A percentile compares a stretch with the other conserved stretches of the same genome.
Conservation (phyloP, 2,797 vertebrate genomes). For the Centropyge bicolor region DNA sequence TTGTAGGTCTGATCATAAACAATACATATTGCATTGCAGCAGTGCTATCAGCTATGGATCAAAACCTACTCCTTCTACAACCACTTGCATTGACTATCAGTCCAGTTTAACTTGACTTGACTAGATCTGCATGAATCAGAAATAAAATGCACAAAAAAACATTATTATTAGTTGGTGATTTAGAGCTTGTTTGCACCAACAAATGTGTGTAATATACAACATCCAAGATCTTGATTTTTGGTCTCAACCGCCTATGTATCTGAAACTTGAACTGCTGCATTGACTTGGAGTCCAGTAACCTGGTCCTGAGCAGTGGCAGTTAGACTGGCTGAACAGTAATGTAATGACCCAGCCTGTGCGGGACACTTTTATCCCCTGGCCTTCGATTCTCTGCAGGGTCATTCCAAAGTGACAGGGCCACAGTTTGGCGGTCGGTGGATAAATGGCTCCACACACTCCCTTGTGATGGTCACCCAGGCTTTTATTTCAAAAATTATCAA, state of each 20-base stretch:
- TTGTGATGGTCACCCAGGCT: conserved; percentile 41
- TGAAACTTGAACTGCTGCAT: conserved; percentile 26
- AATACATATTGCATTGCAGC: too few species aligned
- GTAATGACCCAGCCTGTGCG: conserved; percentile 23
- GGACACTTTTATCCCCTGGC: conserved; percentile 17
- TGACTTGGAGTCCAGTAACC: conserved; percentile 25
- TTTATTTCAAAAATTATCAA: conserved; percentile 57
- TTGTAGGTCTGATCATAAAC: not conserved
- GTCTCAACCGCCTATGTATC: not conserved
- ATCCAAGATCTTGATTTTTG: not conserved
- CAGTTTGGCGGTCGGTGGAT: conserved; percentile 25
- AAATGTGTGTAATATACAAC: not conserved
- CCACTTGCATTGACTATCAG: not conserved
- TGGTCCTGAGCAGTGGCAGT: conserved; percentile 17
- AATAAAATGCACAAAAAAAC: not conserved
- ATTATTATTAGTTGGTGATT: not conserved
- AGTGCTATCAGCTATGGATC: not conserved
- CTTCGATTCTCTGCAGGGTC: conserved; percentile 27
- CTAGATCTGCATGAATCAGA: too few species aligned
- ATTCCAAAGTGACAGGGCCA: conserved; percentile 37
- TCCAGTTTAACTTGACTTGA: not conserved
- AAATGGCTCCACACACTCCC: conserved; percentile 25
- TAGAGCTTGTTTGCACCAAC: not conserved
- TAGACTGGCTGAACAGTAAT: conserved; percentile 9
- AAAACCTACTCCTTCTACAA: not conserved